A percentile compares a stretch with the other conserved stretches of the same genome.
Evolutionary conservation across 2,113 vertebrate species (phyloP).

Genomic region (Tretioscincus oriximinensis): DNA sequence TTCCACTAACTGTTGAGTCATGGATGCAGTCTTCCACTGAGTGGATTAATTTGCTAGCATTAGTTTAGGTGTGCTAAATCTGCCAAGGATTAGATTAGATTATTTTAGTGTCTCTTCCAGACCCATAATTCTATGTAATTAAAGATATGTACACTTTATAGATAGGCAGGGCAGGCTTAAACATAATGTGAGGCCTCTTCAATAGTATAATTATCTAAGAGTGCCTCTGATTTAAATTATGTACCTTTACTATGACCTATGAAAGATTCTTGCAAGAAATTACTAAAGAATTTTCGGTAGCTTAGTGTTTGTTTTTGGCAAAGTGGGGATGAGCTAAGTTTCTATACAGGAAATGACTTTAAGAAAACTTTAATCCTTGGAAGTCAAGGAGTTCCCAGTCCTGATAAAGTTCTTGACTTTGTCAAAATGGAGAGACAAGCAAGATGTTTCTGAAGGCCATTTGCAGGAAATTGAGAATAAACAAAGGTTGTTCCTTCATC

Average conservation of each 20-base stretch:
- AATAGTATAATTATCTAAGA: constrained; percentile 18
- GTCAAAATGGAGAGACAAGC: no score
- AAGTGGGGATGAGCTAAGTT: background rate
- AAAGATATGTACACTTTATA: constrained; percentile 5
- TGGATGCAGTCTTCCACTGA: constrained; percentile 3
- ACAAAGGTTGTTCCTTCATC: no score
- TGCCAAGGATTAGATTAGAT: constrained; percentile 37
- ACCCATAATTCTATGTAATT: constrained; percentile 18
- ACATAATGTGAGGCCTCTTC: background rate
- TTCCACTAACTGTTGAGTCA: constrained; percentile 9
- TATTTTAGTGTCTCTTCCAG: constrained; percentile 23
- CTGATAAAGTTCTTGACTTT: background rate
- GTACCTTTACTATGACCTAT: background rate
- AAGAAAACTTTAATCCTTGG: background rate
- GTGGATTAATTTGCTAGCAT: constrained; percentile 29
- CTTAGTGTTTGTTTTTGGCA: background rate
- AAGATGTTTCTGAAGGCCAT: no score
- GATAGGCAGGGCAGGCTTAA: constrained; percentile 10
- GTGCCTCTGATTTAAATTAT: constrained; percentile 1
- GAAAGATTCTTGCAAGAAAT: background rate
- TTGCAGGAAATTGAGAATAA: no score
- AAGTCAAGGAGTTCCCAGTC: background rate
- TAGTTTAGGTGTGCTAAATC: constrained; percentile 26
- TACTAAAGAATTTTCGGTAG: background rate
- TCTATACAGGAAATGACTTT: background rate